phyloP scores from a whole-genome alignment of 2,888 invertebrate species.

The Mallateleia sp. region DNA sequence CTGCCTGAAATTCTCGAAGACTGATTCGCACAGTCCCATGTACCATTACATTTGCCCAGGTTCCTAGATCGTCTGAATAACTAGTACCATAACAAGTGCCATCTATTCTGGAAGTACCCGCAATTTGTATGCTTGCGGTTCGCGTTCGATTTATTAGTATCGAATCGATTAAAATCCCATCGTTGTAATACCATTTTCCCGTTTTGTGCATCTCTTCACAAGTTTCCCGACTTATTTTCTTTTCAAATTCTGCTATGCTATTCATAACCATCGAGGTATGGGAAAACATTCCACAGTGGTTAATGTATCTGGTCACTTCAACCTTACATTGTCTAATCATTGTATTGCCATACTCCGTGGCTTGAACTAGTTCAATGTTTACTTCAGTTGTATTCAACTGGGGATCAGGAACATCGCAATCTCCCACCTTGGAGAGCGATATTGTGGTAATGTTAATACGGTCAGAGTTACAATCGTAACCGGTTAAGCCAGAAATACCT shows the following conservation, averaged over 20 bases:
- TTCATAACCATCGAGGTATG: neutral
- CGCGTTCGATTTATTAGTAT: too few species aligned
- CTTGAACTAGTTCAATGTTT: neutral
- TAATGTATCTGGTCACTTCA: neutral
- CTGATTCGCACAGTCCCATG: too few species aligned
- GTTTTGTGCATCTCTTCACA: neutral
- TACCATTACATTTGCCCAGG: too few species aligned
- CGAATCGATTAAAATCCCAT: neutral
- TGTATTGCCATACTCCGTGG: neutral
- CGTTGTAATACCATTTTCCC: neutral
- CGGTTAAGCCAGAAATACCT: too few species aligned
- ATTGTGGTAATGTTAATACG: constrained; percentile 4
- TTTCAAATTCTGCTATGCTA: neutral
- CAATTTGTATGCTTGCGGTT: too few species aligned
- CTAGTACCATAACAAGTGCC: too few species aligned
- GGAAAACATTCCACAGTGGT: neutral
- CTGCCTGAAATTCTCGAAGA: too few species aligned
- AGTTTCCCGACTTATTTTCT: neutral
- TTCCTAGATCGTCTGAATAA: too few species aligned
- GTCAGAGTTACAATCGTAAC: neutral
- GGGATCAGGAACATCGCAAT: neutral
- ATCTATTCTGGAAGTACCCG: too few species aligned
- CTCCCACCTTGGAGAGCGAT: neutral
- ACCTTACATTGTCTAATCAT: neutral
- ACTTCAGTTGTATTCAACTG: neutral